phyloP scores from a whole-genome alignment of 1,140 invertebrate species.

The Drosophila bifasciata region DNA sequence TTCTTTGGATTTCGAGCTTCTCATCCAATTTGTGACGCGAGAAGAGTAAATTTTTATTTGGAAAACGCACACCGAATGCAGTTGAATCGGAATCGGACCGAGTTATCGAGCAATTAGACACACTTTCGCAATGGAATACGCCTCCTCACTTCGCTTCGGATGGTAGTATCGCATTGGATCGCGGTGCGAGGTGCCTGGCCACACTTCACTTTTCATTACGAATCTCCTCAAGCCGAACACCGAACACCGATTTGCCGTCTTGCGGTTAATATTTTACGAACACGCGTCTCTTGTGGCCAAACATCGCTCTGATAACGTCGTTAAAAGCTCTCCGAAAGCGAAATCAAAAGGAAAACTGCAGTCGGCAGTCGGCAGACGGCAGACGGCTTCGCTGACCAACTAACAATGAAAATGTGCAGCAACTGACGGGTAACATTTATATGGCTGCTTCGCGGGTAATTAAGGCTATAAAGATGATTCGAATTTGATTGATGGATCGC shows the following conservation, averaged over 20 bases:
- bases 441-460: slow-evolving; percentile 72
- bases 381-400: slow-evolving; percentile 33
- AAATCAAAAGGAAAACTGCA: slow-evolving; percentile 51
- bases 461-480: slow-evolving; percentile 77
- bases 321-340: slow-evolving; percentile 65
- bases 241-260: slow-evolving; percentile 31
- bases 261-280: slow-evolving; percentile 64
- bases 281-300: slow-evolving; percentile 59
- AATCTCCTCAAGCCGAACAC: slow-evolving; percentile 51
- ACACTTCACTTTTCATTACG: slow-evolving; percentile 80
- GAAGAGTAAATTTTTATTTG: slow-evolving; percentile 38
- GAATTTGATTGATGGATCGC: slow-evolving; percentile 72
- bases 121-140: slow-evolving; percentile 68
- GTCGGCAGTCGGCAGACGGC: slow-evolving; percentile 14
- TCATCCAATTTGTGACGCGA: slow-evolving; percentile 15
- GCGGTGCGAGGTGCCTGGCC: slow-evolving; percentile 25
- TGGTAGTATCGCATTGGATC: too few species aligned
- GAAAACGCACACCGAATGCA: slow-evolving; percentile 26
- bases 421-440: slow-evolving; percentile 68
- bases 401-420: slow-evolving; percentile 60
- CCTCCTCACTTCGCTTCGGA: slow-evolving; percentile 3
- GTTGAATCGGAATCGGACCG: slow-evolving; percentile 7
- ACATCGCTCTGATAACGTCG: slow-evolving; percentile 74
- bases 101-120: slow-evolving; percentile 58
- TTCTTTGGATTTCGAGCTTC: slow-evolving; percentile 17